Conservation (phyloP, 2,797 vertebrate genomes). For the Morelia viridis region DNA sequence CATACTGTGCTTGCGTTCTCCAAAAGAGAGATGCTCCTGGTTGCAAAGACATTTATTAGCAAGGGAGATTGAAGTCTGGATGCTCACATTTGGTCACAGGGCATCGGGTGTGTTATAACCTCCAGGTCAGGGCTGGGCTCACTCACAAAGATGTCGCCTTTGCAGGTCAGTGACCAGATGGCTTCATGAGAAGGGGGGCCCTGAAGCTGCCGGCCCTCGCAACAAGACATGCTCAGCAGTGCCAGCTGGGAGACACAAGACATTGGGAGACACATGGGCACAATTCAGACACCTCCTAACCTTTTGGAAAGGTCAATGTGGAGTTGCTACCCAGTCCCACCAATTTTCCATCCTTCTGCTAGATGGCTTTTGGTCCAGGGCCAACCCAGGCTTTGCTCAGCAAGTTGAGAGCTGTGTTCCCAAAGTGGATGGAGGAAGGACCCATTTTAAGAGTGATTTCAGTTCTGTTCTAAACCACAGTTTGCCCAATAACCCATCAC, state of each 20-base stretch:
- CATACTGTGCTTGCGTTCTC: background rate
- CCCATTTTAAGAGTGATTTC: background rate
- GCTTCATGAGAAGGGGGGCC: slow-evolving; percentile 89
- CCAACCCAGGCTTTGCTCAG: background rate
- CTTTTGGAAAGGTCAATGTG: background rate
- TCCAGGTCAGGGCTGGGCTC: slow-evolving; percentile 87
- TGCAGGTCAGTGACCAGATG: slow-evolving; percentile 96
- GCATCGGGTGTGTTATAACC: slow-evolving; percentile 76
- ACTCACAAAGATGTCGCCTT: slow-evolving; percentile 95
- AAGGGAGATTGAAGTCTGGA: slow-evolving; percentile 25
- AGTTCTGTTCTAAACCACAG: background rate
- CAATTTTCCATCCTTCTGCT: background rate
- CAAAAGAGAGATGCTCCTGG: background rate
- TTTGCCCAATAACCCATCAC: background rate
- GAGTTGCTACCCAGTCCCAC: background rate
- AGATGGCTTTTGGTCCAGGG: background rate
- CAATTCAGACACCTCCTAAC: background rate
- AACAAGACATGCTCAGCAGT: slow-evolving; percentile 88
- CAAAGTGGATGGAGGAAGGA: background rate
- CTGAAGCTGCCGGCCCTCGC: slow-evolving; percentile 86
- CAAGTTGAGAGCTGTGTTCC: background rate
- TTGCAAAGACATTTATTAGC: background rate
- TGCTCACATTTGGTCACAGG: slow-evolving; percentile 95
- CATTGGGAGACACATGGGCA: background rate
- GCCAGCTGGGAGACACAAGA: slow-evolving; percentile 78